Base-by-base conservation (phyloP, 2,797 vertebrate genomes). In the Fratercula arctica region DNA sequence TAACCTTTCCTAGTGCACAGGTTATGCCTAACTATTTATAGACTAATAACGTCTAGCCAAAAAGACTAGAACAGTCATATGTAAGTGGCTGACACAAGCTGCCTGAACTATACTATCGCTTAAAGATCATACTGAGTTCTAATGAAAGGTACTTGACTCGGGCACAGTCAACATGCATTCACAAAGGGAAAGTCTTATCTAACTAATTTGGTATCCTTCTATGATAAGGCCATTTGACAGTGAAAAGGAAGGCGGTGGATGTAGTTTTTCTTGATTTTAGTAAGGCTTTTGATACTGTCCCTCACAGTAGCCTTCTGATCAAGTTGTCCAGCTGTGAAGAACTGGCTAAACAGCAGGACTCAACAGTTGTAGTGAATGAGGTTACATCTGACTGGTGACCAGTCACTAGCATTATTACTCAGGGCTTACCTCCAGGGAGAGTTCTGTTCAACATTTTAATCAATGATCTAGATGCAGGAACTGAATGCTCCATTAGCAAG, bases 51-150 rank as follows among this genome's bases (percentile, higher is more conserved):
- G 1, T 76, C 19, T 45, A 77, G 10, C 16, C 17, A 76, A 72
- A 68, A 29, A 45, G 0, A 1, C 11, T 37, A 57, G 13, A 75
- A 20, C 1, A 50, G 10, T 54, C 0, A 2, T 35, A n/a, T 64
- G 13, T 26, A n/a, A 70, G 37, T 14, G 51, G 19, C 23, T 85
- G 28, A 72, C 17, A 13, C 33, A 75, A 63, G 39, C 1, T 63
- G 1, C 23, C 21, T 63, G 2, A 66, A 50, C 3, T 53, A 14
- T 13, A 7, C 5, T 23, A 4, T 29, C 57, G 78, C 24, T 80
- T 46, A 60, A 37, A 80, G 35, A 10, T 33, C 13, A 37, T 59
- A 23, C 2, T 54, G 19, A 24, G 8, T 43, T 85, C 35, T 79
- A 3, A 18, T 56, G 25, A 41, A 87, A 75, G 9, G 13, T 6